Conservation (phyloP, 2,113 vertebrate species). For the Onychostruthus taczanowskii region DNA sequence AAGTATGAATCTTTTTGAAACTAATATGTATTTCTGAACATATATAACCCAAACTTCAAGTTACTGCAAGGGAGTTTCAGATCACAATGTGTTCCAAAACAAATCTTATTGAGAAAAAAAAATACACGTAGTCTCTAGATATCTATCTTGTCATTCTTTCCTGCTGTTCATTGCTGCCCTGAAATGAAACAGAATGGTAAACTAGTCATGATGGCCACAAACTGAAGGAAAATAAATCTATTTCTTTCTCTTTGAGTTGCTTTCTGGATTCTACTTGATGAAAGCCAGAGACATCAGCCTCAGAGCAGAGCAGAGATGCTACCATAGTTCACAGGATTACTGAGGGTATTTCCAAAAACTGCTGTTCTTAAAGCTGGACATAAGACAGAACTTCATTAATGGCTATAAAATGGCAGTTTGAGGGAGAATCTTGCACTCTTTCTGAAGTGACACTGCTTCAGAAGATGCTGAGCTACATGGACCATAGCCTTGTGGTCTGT, state of each 20-base stretch:
- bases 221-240: background rate
- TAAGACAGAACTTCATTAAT: background rate
- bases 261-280: background rate
- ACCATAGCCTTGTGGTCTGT: background rate
- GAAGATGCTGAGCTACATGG: background rate
- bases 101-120: background rate
- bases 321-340: background rate
- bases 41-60: background rate
- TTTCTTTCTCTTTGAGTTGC: background rate
- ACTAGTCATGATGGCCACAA: rapidly evolving
- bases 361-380: background rate
- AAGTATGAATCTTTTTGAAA: background rate
- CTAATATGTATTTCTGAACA: background rate
- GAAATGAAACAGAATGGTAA: background rate
- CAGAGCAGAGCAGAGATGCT: background rate
- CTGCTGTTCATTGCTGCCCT: background rate
- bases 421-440: background rate
- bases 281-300: background rate
- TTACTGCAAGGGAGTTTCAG: background rate
- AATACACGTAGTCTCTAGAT: background rate
- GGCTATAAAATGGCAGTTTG: background rate
- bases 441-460: background rate
- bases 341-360: background rate
- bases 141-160: background rate
- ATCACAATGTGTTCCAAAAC: background rate